Evolutionary conservation across 2,888 invertebrate genomes (phyloP), one percentile per base, ranked within the genome.

Genomic region (Drosophila tanythrix): DNA sequence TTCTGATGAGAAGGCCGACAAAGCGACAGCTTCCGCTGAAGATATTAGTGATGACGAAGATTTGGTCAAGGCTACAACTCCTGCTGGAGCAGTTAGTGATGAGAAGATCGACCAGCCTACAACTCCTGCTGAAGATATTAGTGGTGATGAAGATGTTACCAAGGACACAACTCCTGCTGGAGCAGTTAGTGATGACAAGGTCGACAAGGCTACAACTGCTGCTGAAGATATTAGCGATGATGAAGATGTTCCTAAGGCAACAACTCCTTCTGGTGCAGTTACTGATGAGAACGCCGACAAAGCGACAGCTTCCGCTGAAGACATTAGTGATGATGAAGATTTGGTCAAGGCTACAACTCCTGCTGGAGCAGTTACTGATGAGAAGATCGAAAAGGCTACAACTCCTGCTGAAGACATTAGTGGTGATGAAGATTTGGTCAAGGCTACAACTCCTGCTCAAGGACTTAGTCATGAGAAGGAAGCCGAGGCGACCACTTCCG

Each of bases 21-120:
- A 72, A 48, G 31, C 62, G 18, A 76, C 77, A 8, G 25, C 56
- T 10, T 55, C 52, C 27, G 48, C 5, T 50, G 48, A 50, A 50
- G 27, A 27, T 15, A 1, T 27, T 27, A 25, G 15, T 50, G 48
- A 8, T 4, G 48, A 8, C 1, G 27, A 50, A 27, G 27, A 50
- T 27, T 15, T 50, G 8, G 18, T 2, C 48, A 50, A 50, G 40
- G n/a, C 40, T 10, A 40, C 40, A 40, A 40, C 40, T 18, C 40
- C 40, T 3, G 40, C 40, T 40, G n/a, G 3, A n/a, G 40, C 40
- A n/a, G n/a, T 40, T 1, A 40, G 18, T 1, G 38, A 33, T 31
- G 51, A 51, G 15, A 64, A 59, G 21, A 58, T 64, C 25, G 33
- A 10, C 10, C 52, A 59, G 11, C 33, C 35, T 1, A 61, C 61